Conservation (phyloP, 2,888 invertebrate genomes). For the Acanthoscelides obtectus region DNA sequence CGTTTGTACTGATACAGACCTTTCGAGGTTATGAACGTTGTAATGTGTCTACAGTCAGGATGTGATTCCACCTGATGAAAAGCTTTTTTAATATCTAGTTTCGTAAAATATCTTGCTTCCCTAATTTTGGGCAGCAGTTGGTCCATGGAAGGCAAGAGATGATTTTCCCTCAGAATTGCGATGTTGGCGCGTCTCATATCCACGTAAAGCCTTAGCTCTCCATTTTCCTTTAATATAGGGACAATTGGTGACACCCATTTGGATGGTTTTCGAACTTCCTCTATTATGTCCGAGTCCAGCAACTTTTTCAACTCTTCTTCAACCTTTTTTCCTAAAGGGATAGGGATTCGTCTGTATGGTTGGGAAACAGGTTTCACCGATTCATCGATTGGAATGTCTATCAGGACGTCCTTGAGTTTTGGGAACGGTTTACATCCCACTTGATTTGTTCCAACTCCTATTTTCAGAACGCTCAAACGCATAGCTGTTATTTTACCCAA, state of each 20-base stretch:
- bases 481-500: slow-evolving; percentile 18
- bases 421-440: slow-evolving; percentile 9
- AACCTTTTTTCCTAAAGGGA: neutral
- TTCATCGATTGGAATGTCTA: slow-evolving; percentile 3
- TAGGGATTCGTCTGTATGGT: neutral
- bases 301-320: neutral
- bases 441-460: slow-evolving; percentile 8
- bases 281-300: slow-evolving; percentile 10
- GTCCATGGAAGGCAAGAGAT: slow-evolving; percentile 20
- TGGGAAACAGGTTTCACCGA: neutral
- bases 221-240: slow-evolving; percentile 22
- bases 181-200: slow-evolving; percentile 15
- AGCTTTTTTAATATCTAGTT: slow-evolving; percentile 15
- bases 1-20: slow-evolving; percentile 15
- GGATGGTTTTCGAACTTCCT: slow-evolving; percentile 8
- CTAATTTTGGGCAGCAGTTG: slow-evolving; percentile 13
- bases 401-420: slow-evolving; percentile 16
- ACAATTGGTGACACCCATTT: slow-evolving; percentile 13
- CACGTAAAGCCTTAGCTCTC: slow-evolving; percentile 12
- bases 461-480: slow-evolving; percentile 13
- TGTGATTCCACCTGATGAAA: slow-evolving; percentile 19
- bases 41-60: slow-evolving; percentile 15
- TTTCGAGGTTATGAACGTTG: slow-evolving; percentile 19
- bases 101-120: slow-evolving; percentile 11
- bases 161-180: slow-evolving; percentile 13